Base-by-base conservation (phyloP, 2,113 vertebrate species). In the Vanacampus margaritifer region DNA sequence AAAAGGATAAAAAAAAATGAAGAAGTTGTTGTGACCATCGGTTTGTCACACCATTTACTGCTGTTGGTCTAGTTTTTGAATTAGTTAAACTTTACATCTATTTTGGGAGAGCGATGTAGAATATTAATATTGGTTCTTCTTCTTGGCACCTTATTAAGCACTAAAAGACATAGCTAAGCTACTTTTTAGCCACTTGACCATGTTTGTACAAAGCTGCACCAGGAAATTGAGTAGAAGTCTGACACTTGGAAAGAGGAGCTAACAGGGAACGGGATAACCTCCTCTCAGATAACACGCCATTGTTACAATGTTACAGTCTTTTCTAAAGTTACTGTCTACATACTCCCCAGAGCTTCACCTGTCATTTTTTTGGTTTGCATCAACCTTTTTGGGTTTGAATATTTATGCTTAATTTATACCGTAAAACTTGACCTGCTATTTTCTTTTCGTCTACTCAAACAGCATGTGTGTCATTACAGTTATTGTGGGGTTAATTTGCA, bases 1-100 rank as follows among this genome's bases (percentile, higher is more conserved):
- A 62, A 77, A 78, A 87, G 76, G 86, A 81, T 69, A 82, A 86
- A 70, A 79, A 72, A 71, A 73, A 73, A 74, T 72, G 48, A 17
- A 80, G 73, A 83, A 78, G 73, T 64, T 72, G 73, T 82, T 75
- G 58, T 78, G 85, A 83, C 12, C 53, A 6, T 56, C 62, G 69
- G 24, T 24, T 28, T 56, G 11, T 28, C 26, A 56, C 53, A 17
- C 6, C 12, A 54, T 54, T 54, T 54, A 24, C 21, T 51, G 3
- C 48, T 11, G n/a, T 51, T 46, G 1, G 5, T 46, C 14, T 6
- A 14, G n/a, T 51, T 54, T 24, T 57, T 57, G 54, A 26, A 57
- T 57, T 16, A 56, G 32, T 32, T 32, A 3, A 7, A 57, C 54
- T 57, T 32, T 28, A 32, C 26, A 57, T 26, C 45, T 56, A 51